These are phyloP conservation scores for Corythornis cristatus DNA, from an alignment of 2,113 vertebrate species.

Conservation along the genomic window DNA sequence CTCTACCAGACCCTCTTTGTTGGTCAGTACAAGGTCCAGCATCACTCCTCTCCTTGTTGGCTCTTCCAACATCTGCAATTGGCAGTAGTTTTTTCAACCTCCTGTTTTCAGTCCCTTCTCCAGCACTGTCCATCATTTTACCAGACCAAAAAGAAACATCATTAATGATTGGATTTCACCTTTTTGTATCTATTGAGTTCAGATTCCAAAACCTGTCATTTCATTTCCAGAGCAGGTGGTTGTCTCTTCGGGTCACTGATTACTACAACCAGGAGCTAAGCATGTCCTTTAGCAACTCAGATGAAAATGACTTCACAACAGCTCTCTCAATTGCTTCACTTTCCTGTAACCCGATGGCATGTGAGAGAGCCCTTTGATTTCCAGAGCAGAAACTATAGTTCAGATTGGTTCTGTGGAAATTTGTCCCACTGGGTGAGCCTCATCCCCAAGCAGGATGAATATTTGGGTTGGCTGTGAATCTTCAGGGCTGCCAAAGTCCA, in stretches of 20 bases:
- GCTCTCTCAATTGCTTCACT: neutral
- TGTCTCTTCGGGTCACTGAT: neutral
- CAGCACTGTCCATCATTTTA: neutral
- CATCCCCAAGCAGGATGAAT: neutral
- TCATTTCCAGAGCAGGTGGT: constrained; percentile 7
- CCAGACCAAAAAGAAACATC: neutral
- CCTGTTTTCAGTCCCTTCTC: neutral
- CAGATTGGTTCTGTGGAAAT: neutral
- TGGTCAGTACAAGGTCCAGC: too few species aligned
- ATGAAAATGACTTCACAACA: neutral
- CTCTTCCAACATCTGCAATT: neutral
- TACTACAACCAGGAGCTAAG: neutral
- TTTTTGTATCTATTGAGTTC: neutral
- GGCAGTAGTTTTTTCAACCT: neutral
- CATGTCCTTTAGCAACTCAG: neutral
- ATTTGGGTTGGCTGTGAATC: neutral
- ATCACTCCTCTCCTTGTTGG: too few species aligned
- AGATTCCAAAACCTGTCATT: neutral
- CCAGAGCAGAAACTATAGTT: neutral
- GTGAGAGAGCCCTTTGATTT: neutral
- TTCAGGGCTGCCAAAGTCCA: neutral
- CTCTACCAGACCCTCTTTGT: too few species aligned
- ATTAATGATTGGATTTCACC: neutral
- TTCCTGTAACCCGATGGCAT: neutral
- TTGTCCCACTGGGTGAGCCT: neutral